Evolutionary conservation across 1,140 invertebrate genomes (phyloP).

Genomic region (Cydia splendana): DNA sequence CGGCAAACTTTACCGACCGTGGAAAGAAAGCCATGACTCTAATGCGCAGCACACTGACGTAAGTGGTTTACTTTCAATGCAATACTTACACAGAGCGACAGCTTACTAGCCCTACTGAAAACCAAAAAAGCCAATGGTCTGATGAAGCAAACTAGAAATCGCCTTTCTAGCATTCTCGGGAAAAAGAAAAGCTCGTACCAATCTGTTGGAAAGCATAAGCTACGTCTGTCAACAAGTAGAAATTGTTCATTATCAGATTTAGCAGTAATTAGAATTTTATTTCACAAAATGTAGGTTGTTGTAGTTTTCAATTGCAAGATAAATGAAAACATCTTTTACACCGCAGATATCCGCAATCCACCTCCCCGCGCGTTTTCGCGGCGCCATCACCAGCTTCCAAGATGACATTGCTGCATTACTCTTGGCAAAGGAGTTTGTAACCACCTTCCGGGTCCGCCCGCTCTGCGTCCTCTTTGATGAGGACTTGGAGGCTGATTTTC

Average conservation of each 20-base stretch:
- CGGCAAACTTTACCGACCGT: constrained; percentile 1
- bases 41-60: not conserved
- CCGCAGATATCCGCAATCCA: constrained; percentile 37
- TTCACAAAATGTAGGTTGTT: no score
- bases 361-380: constrained; percentile 33
- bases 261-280: no score
- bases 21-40: not conserved
- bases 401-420: constrained; percentile 38
- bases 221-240: no score
- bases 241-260: no score
- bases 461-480: constrained; percentile 37
- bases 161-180: no score
- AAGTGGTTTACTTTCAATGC: not conserved
- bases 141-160: no score
- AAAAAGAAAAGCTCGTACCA: no score
- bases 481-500: constrained; percentile 23
- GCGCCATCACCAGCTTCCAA: constrained; percentile 29
- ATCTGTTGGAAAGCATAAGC: no score
- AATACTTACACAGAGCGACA: no score
- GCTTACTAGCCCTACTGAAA: no score
- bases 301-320: no score
- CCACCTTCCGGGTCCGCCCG: constrained; percentile 29
- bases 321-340: not conserved
- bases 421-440: not conserved
- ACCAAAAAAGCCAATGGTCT: no score